These are phyloP conservation scores for Ailuropoda melanoleuca DNA, from an alignment of 2,113 vertebrate species.

Conservation along the genomic window DNA sequence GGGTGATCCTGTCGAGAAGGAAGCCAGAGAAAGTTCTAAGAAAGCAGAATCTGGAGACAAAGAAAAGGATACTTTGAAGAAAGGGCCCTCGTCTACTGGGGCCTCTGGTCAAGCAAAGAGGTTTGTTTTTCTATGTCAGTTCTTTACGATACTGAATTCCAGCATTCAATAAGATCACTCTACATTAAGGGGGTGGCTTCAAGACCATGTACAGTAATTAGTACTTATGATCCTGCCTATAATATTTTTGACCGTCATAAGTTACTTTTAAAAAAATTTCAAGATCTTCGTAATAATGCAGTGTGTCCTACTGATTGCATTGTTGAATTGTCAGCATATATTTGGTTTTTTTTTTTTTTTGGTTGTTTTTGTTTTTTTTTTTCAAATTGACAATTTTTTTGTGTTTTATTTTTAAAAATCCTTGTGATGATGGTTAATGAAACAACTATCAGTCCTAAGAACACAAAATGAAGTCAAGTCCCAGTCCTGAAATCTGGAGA, in stretches of 20 bases:
- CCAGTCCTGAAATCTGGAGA: constrained; percentile 98
- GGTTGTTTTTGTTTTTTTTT: constrained; percentile 82
- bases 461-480: constrained; percentile 96
- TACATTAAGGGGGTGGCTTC: constrained; percentile 98
- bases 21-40: constrained; percentile 96
- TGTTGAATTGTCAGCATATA: constrained; percentile 93
- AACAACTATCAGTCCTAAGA: constrained; percentile 93
- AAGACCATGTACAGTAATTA: constrained; percentile 94
- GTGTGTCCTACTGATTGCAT: constrained; percentile 90
- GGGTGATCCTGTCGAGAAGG: constrained; percentile 94
- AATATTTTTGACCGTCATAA: constrained; percentile 93
- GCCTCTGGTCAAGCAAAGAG: constrained; percentile 99
- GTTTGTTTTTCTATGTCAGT: constrained; percentile 99
- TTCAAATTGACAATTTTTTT: constrained; percentile 92
- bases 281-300: constrained; percentile 89
- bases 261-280: constrained; percentile 86
- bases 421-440: constrained; percentile 95
- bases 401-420: constrained; percentile 90
- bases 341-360: constrained; percentile 87
- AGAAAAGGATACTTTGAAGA: constrained; percentile 99
- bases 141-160: constrained; percentile 99
- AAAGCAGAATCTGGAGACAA: constrained; percentile 99
- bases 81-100: constrained; percentile 99
- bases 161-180: constrained; percentile 97
- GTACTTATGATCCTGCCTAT: constrained; percentile 94